Conservation (phyloP, 2,113 vertebrate species). For the Tretioscincus oriximinensis region DNA sequence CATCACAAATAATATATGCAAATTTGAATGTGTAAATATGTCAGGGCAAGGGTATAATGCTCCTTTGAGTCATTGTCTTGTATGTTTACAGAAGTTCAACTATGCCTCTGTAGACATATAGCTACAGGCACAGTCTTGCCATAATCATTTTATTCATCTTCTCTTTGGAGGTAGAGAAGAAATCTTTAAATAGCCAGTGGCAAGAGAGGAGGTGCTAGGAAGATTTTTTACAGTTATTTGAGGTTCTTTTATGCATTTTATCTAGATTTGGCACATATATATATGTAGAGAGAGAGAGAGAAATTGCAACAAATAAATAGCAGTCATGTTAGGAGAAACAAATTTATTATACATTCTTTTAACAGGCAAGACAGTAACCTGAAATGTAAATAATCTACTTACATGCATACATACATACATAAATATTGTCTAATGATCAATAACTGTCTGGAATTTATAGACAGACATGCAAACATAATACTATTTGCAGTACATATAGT, state of each 20-base stretch:
- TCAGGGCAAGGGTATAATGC: slow-evolving; percentile 24
- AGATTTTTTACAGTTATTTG: slow-evolving; percentile 11
- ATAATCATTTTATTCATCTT: slow-evolving; percentile 27
- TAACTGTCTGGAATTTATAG: background rate
- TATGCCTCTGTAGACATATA: slow-evolving; percentile 20
- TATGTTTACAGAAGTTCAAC: slow-evolving; percentile 15
- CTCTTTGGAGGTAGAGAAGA: slow-evolving; percentile 19
- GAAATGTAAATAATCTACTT: background rate
- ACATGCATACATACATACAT: too few relatives aligned
- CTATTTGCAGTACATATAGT: background rate
- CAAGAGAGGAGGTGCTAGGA: background rate
- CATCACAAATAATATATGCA: slow-evolving; percentile 10
- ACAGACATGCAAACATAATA: background rate
- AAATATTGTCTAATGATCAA: background rate
- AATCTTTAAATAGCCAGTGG: slow-evolving; percentile 24
- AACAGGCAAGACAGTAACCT: too few relatives aligned
- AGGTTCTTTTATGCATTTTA: slow-evolving; percentile 5
- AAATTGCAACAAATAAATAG: background rate
- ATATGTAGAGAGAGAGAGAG: too few relatives aligned
- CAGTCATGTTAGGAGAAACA: background rate
- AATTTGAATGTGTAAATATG: slow-evolving; percentile 2
- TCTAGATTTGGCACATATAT: background rate
- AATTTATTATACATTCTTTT: background rate
- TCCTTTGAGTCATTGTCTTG: slow-evolving; percentile 33
- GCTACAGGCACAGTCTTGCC: slow-evolving; percentile 25